Evolutionary conservation across 2,797 vertebrate species (phyloP).

Genomic region (Hapalemur alaotrensis): DNA sequence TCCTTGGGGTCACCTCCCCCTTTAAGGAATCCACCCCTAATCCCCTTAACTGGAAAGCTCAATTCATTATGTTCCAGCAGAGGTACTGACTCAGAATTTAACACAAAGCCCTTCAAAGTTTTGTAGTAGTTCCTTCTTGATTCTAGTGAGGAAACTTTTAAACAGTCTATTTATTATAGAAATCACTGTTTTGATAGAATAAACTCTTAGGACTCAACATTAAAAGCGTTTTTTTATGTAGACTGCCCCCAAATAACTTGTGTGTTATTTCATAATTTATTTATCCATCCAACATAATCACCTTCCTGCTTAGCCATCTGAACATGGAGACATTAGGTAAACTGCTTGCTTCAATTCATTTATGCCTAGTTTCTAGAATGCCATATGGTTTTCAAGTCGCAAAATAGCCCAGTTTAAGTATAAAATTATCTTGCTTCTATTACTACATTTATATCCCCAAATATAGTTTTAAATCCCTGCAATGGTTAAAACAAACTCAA

Average conservation of each 20-base stretch:
- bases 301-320: neutral
- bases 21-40: slow-evolving; percentile 48
- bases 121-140: slow-evolving; percentile 34
- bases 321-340: neutral
- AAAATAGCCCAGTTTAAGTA: neutral
- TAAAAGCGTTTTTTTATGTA: neutral
- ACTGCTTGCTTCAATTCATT: neutral
- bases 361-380: neutral
- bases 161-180: neutral
- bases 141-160: slow-evolving; percentile 16
- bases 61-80: slow-evolving; percentile 20
- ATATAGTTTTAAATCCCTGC: slow-evolving; percentile 29
- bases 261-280: neutral
- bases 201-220: neutral
- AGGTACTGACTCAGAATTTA: slow-evolving; percentile 40
- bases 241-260: neutral
- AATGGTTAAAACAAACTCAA: slow-evolving; percentile 49
- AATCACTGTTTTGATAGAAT: slow-evolving; percentile 22
- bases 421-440: slow-evolving; percentile 19
- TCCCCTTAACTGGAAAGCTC: slow-evolving; percentile 35
- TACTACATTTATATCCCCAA: neutral
- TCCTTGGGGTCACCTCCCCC: neutral
- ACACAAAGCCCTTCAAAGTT: neutral
- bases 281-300: neutral
- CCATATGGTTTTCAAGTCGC: neutral